Evolutionary conservation across 2,888 invertebrate species (phyloP).

Genomic region (Tetranychus piercei): DNA sequence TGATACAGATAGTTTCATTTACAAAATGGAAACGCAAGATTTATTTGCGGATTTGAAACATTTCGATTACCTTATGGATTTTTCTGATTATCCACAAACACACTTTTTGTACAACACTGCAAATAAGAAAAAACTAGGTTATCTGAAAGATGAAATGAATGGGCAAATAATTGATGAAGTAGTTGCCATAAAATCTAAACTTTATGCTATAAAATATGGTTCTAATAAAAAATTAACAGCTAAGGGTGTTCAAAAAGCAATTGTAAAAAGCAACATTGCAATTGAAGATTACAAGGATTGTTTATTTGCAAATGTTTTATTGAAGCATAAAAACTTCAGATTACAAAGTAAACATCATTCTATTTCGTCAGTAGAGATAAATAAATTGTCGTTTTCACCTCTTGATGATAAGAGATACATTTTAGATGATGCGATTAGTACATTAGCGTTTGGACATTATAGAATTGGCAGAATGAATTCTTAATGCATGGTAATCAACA

Average conservation of each 20-base stretch:
- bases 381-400: neutral
- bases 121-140: too few relatives aligned
- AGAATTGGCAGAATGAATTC: too few relatives aligned
- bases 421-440: neutral
- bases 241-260: too few relatives aligned
- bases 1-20: slow-evolving; percentile 30
- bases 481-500: too few relatives aligned
- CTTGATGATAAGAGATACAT: slow-evolving; percentile 1
- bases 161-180: too few relatives aligned
- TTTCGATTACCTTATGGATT: slow-evolving; percentile 25
- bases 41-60: slow-evolving; percentile 28
- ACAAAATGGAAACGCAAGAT: slow-evolving; percentile 28
- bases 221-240: too few relatives aligned
- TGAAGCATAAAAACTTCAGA: neutral
- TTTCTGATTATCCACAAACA: slow-evolving; percentile 28
- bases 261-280: too few relatives aligned
- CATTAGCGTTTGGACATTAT: slow-evolving; percentile 3
- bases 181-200: too few relatives aligned
- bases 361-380: neutral
- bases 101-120: slow-evolving; percentile 25
- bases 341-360: neutral
- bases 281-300: too few relatives aligned
- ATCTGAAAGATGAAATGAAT: too few relatives aligned
- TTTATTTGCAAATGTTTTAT: neutral
- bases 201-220: too few relatives aligned